These are phyloP conservation scores for Hermaeophaga mercurialis DNA, from an alignment of 2,888 invertebrate species.

Conservation along the genomic window DNA sequence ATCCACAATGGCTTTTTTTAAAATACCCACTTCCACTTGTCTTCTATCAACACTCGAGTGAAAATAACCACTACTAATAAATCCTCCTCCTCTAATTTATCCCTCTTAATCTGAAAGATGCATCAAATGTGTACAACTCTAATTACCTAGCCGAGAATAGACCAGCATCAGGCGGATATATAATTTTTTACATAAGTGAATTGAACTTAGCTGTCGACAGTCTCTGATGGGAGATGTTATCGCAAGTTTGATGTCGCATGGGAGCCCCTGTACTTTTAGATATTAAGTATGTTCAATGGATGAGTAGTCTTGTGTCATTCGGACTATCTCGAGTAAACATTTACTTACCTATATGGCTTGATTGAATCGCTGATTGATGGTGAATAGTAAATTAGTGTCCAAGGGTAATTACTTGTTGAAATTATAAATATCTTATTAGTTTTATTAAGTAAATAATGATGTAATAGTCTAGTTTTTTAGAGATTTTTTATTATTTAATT, in stretches of 20 bases:
- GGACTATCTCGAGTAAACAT: neutral
- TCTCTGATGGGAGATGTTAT: constrained; percentile 23
- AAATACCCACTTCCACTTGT: neutral
- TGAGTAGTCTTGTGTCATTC: neutral
- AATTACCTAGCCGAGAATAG: constrained; percentile 21
- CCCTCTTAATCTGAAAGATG: constrained; percentile 4
- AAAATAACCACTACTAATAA: neutral
- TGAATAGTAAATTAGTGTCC: neutral
- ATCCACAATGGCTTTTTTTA: neutral
- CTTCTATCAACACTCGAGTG: neutral
- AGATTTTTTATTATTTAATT: too few species aligned
- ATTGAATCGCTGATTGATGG: neutral
- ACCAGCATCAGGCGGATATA: constrained; percentile 18
- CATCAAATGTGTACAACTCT: constrained; percentile 15
- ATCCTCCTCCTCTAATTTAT: constrained; percentile 1
- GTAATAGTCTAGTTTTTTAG: too few species aligned
- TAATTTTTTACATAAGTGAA: constrained; percentile 19
- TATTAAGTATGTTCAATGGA: neutral
- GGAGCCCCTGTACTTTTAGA: neutral
- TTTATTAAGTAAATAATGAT: too few species aligned
- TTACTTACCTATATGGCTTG: constrained; percentile 5
- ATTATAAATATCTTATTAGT: too few species aligned
- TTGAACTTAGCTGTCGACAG: constrained; percentile 20
- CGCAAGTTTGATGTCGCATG: constrained; percentile 5
- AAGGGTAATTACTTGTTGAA: neutral